Evolutionary conservation across 2,888 invertebrate genomes (phyloP).

Genomic region (Parelbella ahira): DNA sequence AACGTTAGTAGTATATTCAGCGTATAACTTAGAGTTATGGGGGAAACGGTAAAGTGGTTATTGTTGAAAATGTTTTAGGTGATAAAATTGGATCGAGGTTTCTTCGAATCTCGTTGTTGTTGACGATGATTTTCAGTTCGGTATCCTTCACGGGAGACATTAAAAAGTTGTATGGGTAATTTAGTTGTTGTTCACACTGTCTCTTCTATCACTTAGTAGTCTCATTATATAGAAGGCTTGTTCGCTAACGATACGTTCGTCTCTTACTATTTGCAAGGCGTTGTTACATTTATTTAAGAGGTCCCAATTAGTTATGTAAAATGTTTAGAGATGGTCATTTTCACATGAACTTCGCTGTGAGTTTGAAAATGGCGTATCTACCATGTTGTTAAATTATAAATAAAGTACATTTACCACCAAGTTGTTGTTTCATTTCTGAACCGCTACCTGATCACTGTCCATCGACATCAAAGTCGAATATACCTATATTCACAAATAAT

Average conservation of each 20-base stretch:
- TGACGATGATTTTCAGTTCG: constrained; percentile 53
- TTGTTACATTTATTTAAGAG: constrained; percentile 67
- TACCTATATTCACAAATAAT: too few relatives aligned
- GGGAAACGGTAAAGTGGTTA: constrained; percentile 70
- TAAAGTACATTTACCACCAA: constrained; percentile 86
- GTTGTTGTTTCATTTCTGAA: constrained; percentile 63
- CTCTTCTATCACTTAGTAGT: constrained; percentile 35
- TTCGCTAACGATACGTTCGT: constrained; percentile 50
- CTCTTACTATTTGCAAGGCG: constrained; percentile 57
- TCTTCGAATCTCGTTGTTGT: constrained; percentile 68
- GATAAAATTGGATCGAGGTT: constrained; percentile 75
- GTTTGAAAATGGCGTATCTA: constrained; percentile 77
- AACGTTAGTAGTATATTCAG: constrained; percentile 77
- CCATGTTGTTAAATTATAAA: constrained; percentile 83
- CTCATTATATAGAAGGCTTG: constrained; percentile 45
- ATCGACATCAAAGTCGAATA: too few relatives aligned
- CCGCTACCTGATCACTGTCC: too few relatives aligned
- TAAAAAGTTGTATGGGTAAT: constrained; percentile 29
- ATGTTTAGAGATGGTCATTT: constrained; percentile 78
- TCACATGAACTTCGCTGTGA: constrained; percentile 60
- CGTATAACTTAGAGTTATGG: constrained; percentile 70
- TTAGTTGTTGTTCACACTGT: constrained; percentile 32
- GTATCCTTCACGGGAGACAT: constrained; percentile 40
- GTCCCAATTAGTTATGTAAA: constrained; percentile 76
- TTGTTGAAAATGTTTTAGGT: constrained; percentile 80